Base-by-base conservation (phyloP, 2,113 vertebrate genomes). In the Onychorhynchus coronatus region DNA sequence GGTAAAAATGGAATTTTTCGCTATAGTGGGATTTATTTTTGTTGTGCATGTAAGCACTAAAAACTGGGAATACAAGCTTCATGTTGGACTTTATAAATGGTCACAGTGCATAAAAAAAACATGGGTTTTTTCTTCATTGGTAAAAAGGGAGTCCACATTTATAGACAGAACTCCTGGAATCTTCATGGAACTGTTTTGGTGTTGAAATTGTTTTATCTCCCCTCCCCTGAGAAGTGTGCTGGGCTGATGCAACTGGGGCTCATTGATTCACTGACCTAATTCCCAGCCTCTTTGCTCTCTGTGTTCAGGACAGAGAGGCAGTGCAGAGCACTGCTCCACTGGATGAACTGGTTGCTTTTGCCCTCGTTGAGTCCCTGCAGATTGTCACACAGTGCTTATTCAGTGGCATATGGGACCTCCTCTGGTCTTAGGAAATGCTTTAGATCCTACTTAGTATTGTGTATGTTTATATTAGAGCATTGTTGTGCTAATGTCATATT, bases 401-500 rank as follows among this genome's bases (percentile, higher is more conserved):
- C n/a, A 8, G 39, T 21, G 72, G 47, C 50, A 11, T 7, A 11
- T 39, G 30, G n/a, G 53, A 11, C 30, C 49, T 66, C 52, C 75
- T 84, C 85, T 92, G 78, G 82, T 85, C 59, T 17, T 71, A 68
- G 93, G 78, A 91, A 67, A 52, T 63, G 74, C 63, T 93, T 58
- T 92, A 49, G 46, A n/a, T 81, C 47, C 72, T 63, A 4, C 24
- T 81, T 92, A 56, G 66, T 53, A 39, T 30, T 37, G 56, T 58
- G 52, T 78, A 12, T 89, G 65, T 84, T 95, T 86, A 17, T 88
- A 55, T 67, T 75, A 61, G 76, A 93, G 41, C 1, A 7, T 35
- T 80, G n/a, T 66, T 93, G 33, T 94, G 67, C 70, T 92, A 65
- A 85, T 91, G 44, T 37, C 12, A 2, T 75, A 16, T 94, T 96